Conservation (phyloP, 2,888 invertebrate species). For the Carterocephalus palaemon region DNA sequence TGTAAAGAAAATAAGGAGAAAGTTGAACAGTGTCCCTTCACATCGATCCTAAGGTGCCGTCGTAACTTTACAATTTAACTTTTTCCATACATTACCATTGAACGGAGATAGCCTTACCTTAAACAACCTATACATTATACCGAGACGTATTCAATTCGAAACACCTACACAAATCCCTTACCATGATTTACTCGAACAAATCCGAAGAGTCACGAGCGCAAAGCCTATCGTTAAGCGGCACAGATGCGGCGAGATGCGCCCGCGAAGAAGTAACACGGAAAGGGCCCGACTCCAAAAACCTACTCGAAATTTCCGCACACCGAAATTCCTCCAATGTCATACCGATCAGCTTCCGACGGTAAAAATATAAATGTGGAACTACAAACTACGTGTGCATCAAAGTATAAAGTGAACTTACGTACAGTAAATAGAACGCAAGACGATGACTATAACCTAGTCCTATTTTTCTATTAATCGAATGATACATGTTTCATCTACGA, state of each 20-base stretch:
- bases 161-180: conserved; percentile 47
- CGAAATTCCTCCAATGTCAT: conserved; percentile 65
- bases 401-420: conserved; percentile 73
- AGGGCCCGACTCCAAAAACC: conserved; percentile 49
- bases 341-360: conserved; percentile 69
- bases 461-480: conserved; percentile 67
- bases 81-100: conserved; percentile 65
- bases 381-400: conserved; percentile 71
- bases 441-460: conserved; percentile 69
- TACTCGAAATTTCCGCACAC: conserved; percentile 57
- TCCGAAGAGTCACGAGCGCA: conserved; percentile 30
- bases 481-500: conserved; percentile 61
- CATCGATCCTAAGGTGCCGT: conserved; percentile 69
- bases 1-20: conserved; percentile 50
- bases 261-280: conserved; percentile 34
- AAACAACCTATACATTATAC: conserved; percentile 64
- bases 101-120: conserved; percentile 66
- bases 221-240: conserved; percentile 26
- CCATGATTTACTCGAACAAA: conserved; percentile 31
- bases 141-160: conserved; percentile 57
- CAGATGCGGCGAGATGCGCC: conserved; percentile 26
- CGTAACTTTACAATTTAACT: conserved; percentile 47
- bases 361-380: conserved; percentile 63
- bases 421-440: conserved; percentile 68
- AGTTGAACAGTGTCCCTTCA: conserved; percentile 68